Evolutionary conservation across 1,140 invertebrate species (phyloP).

Genomic region (Drosophila tropicalis): DNA sequence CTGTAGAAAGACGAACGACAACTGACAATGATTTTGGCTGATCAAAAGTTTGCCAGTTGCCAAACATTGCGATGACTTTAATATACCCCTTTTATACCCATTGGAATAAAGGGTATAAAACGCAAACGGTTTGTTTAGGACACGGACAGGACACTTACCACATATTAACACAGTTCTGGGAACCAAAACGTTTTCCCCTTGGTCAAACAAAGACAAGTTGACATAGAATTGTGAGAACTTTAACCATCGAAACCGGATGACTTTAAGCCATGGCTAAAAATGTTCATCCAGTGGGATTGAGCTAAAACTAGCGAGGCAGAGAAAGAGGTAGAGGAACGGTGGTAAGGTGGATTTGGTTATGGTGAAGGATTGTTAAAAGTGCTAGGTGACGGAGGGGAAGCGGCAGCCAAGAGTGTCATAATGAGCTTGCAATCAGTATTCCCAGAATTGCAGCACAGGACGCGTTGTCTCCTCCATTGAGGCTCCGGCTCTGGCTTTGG

Average conservation of each 20-base stretch:
- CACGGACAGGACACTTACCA: conserved; percentile 15
- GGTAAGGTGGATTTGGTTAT: conserved; percentile 1
- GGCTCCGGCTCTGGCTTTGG: not conserved
- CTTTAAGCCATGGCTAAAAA: conserved; percentile 11
- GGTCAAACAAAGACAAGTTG: conserved; percentile 6
- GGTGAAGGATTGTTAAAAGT: not conserved
- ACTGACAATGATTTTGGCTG: no score
- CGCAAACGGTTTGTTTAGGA: conserved; percentile 35
- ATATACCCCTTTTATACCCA: no score
- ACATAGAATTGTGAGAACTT: not conserved
- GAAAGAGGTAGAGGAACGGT: not conserved
- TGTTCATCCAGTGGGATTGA: conserved; percentile 2
- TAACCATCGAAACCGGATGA: not conserved
- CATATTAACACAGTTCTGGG: conserved; percentile 6
- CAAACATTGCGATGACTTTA: no score
- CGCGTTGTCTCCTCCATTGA: not conserved
- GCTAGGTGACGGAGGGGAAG: not conserved
- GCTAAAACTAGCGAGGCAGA: not conserved
- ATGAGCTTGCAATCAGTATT: conserved; percentile 59
- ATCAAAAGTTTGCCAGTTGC: no score
- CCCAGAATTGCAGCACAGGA: conserved; percentile 31
- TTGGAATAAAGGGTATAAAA: no score
- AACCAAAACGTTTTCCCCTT: not conserved
- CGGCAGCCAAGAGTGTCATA: conserved; percentile 18
- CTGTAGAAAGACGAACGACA: no score